Percentiles rank a stretch among this genome's conserved stretches.
These are phyloP conservation scores for Antheraea mylitta DNA, from an alignment of 1,140 invertebrate species.

Conservation along the genomic window DNA sequence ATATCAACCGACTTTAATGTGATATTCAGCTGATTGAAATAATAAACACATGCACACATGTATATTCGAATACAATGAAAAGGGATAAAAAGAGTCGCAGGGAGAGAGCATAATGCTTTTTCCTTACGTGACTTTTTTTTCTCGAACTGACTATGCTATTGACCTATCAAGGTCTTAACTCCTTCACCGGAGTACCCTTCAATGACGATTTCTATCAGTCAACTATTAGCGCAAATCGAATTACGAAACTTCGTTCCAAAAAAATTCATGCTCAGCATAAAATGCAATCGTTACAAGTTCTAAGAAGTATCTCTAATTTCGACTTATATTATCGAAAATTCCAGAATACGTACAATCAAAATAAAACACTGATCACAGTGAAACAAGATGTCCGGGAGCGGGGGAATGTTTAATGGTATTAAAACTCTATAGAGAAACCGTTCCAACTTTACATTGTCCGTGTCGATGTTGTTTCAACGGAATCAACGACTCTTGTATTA, in stretches of 20 bases:
- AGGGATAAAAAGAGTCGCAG: no score
- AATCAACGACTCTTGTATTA: not conserved
- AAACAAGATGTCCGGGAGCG: not conserved
- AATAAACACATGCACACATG: not conserved
- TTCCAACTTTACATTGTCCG: not conserved
- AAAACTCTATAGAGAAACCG: not conserved
- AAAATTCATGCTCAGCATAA: no score
- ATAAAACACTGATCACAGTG: not conserved
- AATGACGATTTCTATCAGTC: no score
- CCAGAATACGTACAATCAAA: not conserved
- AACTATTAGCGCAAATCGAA: no score
- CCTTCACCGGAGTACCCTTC: no score
- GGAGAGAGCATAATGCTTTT: no score
- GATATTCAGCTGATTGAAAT: not conserved
- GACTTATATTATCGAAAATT: not conserved
- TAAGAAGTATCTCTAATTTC: not conserved
- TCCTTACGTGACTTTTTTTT: no score
- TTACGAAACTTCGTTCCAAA: no score
- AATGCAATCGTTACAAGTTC: no score
- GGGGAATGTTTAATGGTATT: not conserved
- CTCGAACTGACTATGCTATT: no score
- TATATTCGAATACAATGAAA: no score
- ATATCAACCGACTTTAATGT: not conserved
- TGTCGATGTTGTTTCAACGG: not conserved
- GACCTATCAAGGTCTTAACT: no score